Base-by-base conservation (phyloP, 2,113 vertebrate genomes). In the Orycteropus afer region DNA sequence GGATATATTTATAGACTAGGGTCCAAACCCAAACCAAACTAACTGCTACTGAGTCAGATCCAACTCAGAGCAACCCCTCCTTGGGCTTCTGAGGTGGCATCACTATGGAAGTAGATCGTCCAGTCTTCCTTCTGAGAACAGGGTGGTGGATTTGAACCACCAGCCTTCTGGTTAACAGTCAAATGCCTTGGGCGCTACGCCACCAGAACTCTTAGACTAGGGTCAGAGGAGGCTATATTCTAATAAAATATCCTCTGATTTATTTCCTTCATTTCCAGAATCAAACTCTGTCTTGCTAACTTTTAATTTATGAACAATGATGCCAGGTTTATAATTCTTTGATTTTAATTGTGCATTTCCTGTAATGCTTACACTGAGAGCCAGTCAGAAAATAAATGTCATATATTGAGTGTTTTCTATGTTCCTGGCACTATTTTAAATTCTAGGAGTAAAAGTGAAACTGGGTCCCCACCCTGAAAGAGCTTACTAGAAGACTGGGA, bases 221-320 rank as follows among this genome's bases (percentile, higher is more conserved):
- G n/a, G n/a, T n/a, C n/a, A n/a, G n/a, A 73, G 29, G 11, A 47
- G 2, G 45, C 69, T 93, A 69, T 83, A 51, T 59, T 84, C 29
- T 42, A 90, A 78, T 63, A 83, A 73, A 1, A 61, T 29, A 49
- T 5, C 23, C 77, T 80, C 47, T 82, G 34, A 81, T 65, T 79
- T 42, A 63, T 65, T 69, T 90, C 22, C 32, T 96, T 94, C 45
- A 53, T 85, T 79, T 82, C 37, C 89, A 76, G 73, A 87, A 92
- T 40, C 18, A 69, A 47, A 76, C 45, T 84, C 20, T 67, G 32
- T 37, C 69, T 83, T 51, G 25, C 2, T 63, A 86, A 32, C 57
- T 42, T 89, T 89, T 97, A 51, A 78, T 83, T 91, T 63, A 32
- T 86, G 45, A 87, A 51, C 17, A 47, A 53, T n/a, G 13, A 32